phyloP scores from a whole-genome alignment of 2,113 vertebrate species.

The Syngnathus floridae region DNA sequence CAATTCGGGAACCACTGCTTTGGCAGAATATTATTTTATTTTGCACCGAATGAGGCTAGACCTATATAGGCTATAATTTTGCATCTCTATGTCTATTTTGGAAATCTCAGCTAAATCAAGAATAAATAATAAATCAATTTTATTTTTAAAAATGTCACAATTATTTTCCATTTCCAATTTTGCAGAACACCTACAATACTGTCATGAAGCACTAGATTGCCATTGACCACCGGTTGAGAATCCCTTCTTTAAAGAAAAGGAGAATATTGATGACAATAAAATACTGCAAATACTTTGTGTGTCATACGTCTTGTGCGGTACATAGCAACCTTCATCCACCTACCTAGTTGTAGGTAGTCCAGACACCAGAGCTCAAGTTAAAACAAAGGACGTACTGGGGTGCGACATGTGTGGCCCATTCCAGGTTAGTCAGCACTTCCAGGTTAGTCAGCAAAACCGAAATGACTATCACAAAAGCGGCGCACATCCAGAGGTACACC shows the following conservation, averaged over 20 bases:
- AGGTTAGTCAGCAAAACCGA: slow-evolving; percentile 37
- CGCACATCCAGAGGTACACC: not conserved
- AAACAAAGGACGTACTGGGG: slow-evolving; percentile 76
- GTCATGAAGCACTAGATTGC: too few relatives aligned
- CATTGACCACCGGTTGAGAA: too few relatives aligned
- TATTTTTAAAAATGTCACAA: too few relatives aligned
- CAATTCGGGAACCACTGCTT: too few relatives aligned
- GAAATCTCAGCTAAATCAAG: too few relatives aligned
- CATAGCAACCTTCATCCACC: slow-evolving; percentile 1
- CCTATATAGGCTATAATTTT: too few relatives aligned
- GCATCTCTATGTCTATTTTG: too few relatives aligned
- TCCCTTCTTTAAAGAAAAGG: not conserved
- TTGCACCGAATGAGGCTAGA: too few relatives aligned
- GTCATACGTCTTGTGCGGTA: not conserved
- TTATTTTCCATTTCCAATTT: too few relatives aligned
- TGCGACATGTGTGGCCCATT: slow-evolving; percentile 89
- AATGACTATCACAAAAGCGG: not conserved
- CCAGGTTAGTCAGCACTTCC: slow-evolving; percentile 79
- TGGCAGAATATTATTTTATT: too few relatives aligned
- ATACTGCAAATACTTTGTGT: not conserved
- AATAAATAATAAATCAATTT: too few relatives aligned
- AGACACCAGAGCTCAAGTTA: slow-evolving; percentile 74
- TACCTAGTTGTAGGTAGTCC: slow-evolving; percentile 73
- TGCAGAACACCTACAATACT: too few relatives aligned
- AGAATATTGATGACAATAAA: not conserved